Base-by-base conservation (phyloP, 2,113 vertebrate species). In the Alexandromys fortis region DNA sequence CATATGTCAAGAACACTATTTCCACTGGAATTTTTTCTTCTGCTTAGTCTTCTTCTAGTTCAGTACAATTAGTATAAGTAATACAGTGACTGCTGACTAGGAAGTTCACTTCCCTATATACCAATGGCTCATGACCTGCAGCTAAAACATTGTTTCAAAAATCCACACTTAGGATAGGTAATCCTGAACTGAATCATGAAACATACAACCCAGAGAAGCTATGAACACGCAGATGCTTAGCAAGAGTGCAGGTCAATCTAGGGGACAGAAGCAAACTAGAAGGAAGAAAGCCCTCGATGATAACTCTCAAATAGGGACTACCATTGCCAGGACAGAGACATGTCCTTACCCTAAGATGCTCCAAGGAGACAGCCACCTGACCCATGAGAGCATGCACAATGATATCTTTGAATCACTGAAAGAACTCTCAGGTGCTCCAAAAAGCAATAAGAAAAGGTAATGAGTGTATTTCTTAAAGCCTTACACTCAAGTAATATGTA, bases 11-110 rank as follows among this genome's bases (percentile, higher is more conserved):
- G 47, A 88, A 92, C 22, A 78, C 14, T n/a, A 86, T 68, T 70
- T 91, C 81, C 14, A 76, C 86, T 95, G 68, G 13, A 33, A 67
- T 79, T 92, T 91, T n/a, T 30, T 86, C 33, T 83, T 61, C 30
- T 14, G n/a, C 28, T 45, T 49, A 33, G 17, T 47, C 42, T 7
- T 35, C 5, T 67, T 82, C 14, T 5, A 26, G n/a, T 93, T 38
- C 76, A 63, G 28, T 52, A 38, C 16, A 38, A 38, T 76, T 92
- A n/a, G n/a, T 92, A 35, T 77, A 70, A 72, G 70, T 63, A 92
- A 77, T 13, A 78, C 49, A 89, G 28, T 61, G 58, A 92, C 58
- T 85, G 3, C 6, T 79, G 22, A 73, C 35, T 30, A 85, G 30
- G n/a, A 83, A 90, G 49, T 68, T 92, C 28, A 87, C 65, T 93